These are phyloP conservation scores for Chionomys nivalis DNA, from an alignment of 2,113 vertebrate species.

Conservation along the genomic window DNA sequence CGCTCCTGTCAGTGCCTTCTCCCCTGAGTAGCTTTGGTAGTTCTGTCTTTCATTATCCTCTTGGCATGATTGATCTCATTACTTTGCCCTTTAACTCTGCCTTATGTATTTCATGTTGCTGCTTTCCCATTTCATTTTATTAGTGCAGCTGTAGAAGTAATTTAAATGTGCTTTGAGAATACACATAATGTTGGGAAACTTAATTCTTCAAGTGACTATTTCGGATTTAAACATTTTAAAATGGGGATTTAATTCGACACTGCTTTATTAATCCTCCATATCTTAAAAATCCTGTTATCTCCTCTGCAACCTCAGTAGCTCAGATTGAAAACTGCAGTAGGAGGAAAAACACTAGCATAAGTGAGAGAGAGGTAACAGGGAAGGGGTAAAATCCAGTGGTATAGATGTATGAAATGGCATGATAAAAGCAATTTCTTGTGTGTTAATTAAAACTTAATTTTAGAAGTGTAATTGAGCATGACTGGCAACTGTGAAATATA, in stretches of 20 bases:
- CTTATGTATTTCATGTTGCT: conserved; percentile 50
- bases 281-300: background rate
- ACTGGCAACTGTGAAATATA: background rate
- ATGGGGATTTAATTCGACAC: background rate
- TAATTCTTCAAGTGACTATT: conserved; percentile 56
- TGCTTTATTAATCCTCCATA: conserved; percentile 33
- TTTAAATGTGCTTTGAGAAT: conserved; percentile 66
- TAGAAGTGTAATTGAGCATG: background rate
- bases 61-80: conserved; percentile 70
- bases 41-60: conserved; percentile 59
- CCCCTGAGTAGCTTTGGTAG: background rate
- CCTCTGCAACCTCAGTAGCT: conserved; percentile 16
- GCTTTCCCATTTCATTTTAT: conserved; percentile 58
- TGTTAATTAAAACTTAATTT: background rate
- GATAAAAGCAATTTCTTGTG: background rate
- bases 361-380: background rate
- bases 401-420: background rate
- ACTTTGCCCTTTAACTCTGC: conserved; percentile 66
- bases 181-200: conserved; percentile 31
- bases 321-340: conserved; percentile 39
- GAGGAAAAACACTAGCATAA: background rate
- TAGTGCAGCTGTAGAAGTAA: conserved; percentile 56
- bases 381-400: background rate
- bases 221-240: conserved; percentile 29
- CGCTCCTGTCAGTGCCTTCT: background rate